Percentiles rank a stretch among this genome's conserved stretches.
Conservation (phyloP, 2,113 vertebrate genomes). For the Bambusicola thoracicus region DNA sequence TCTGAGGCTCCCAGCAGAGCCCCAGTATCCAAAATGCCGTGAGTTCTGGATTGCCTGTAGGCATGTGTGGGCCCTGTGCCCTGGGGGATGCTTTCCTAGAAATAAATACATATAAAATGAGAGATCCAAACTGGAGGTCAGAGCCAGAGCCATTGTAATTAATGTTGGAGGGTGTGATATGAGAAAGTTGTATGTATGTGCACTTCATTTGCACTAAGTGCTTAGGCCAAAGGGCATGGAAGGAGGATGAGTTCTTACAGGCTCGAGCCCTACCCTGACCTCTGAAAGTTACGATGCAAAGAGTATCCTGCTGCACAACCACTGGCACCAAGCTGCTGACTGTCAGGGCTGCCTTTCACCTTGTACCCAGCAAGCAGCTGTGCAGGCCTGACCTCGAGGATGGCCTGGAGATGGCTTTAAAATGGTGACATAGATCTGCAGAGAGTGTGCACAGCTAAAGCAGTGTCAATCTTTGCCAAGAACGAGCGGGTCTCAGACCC, state of each 20-base stretch:
- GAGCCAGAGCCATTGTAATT: neutral
- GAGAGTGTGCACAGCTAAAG: neutral
- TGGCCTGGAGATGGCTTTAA: neutral
- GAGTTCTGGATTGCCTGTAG: neutral
- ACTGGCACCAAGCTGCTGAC: neutral
- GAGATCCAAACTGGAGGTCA: neutral
- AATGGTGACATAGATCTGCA: neutral
- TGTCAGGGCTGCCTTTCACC: neutral
- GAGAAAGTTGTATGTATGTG: neutral
- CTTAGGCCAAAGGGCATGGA: neutral
- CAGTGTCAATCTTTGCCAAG: neutral
- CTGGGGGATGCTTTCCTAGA: neutral
- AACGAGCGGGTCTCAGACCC: neutral
- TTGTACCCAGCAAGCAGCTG: neutral
- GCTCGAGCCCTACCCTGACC: neutral
- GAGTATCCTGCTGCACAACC: neutral
- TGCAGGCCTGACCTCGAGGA: neutral
- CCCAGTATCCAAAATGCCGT: neutral
- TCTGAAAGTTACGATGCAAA: neutral
- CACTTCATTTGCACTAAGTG: neutral
- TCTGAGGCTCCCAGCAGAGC: neutral
- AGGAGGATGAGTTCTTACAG: neutral
- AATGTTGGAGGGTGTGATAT: neutral
- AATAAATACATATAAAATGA: neutral
- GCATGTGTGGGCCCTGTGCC: accelerated